These are phyloP conservation scores for Chloromyia formosa DNA, from an alignment of 2,888 invertebrate species.

Conservation along the genomic window DNA sequence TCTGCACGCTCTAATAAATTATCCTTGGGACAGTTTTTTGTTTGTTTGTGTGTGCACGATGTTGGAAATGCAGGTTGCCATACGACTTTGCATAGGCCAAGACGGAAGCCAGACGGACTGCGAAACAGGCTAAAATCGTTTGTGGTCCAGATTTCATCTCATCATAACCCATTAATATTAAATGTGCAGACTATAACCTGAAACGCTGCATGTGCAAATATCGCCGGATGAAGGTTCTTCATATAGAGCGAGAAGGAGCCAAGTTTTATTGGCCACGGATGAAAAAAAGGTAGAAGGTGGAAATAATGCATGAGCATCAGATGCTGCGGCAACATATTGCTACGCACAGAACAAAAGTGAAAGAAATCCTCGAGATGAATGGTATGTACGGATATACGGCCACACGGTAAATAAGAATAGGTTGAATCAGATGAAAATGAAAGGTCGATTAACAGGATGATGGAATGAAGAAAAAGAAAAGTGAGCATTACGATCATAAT, in stretches of 20 bases:
- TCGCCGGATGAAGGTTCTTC: background rate
- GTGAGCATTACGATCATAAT: background rate
- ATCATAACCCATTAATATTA: conserved; percentile 10
- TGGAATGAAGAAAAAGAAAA: background rate
- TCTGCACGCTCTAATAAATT: conserved; percentile 27
- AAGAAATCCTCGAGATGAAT: background rate
- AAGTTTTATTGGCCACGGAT: background rate
- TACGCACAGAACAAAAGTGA: background rate
- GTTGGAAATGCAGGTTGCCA: background rate
- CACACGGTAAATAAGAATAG: background rate
- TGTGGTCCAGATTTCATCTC: conserved; percentile 7
- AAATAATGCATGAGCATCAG: background rate
- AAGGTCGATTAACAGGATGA: background rate
- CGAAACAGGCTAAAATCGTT: background rate
- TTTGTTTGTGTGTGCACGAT: too few relatives aligned
- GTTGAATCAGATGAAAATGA: background rate
- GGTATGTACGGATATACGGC: background rate
- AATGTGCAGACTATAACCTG: background rate
- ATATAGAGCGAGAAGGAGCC: background rate
- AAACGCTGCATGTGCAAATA: conserved; percentile 7
- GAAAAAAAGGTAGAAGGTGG: background rate
- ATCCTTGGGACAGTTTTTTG: conserved; percentile 14
- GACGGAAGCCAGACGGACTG: background rate
- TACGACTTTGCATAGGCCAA: background rate
- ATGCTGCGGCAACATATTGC: background rate